These are phyloP conservation scores for Netelia melanura DNA, from an alignment of 2,888 invertebrate species.

Conservation along the genomic window DNA sequence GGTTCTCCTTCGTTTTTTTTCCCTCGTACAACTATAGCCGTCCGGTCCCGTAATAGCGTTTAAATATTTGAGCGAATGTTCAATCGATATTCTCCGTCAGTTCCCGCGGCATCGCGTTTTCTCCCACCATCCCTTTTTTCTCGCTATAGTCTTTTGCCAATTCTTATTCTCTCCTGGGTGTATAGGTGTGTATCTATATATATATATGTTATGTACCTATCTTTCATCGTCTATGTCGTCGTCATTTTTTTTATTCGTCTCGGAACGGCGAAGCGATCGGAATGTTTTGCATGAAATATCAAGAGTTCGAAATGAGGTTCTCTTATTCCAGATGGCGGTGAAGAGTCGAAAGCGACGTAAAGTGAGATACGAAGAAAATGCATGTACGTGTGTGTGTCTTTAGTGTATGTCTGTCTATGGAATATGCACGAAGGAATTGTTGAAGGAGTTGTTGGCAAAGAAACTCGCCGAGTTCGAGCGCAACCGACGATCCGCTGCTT, in stretches of 20 bases:
- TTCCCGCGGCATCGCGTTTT: conserved; percentile 54
- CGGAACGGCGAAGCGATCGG: conserved; percentile 54
- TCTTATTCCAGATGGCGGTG: conserved; percentile 72
- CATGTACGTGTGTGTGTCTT: background rate
- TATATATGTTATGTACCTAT: background rate
- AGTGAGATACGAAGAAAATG: conserved; percentile 4
- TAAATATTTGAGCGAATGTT: conserved; percentile 83
- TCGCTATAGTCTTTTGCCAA: conserved; percentile 66
- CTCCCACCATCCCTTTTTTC: conserved; percentile 47
- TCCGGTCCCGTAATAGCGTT: conserved; percentile 81
- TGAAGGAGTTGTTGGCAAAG: background rate
- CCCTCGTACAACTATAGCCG: conserved; percentile 75
- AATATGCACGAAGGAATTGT: conserved; percentile 19
- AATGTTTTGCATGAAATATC: conserved; percentile 81
- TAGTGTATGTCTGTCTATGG: background rate
- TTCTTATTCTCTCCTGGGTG: conserved; percentile 52
- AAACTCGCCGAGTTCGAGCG: conserved; percentile 6
- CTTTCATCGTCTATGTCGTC: conserved; percentile 15
- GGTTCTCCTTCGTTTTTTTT: background rate
- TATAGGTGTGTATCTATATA: background rate
- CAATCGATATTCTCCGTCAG: conserved; percentile 81
- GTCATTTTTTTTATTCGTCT: conserved; percentile 70
- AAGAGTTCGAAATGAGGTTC: conserved; percentile 79
- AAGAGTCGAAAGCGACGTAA: conserved; percentile 37
- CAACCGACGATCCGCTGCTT: conserved; percentile 23